Percentiles rank a stretch among this genome's conserved stretches.
Conservation (phyloP, 2,888 invertebrate species). For the Diloba caeruleocephala region DNA sequence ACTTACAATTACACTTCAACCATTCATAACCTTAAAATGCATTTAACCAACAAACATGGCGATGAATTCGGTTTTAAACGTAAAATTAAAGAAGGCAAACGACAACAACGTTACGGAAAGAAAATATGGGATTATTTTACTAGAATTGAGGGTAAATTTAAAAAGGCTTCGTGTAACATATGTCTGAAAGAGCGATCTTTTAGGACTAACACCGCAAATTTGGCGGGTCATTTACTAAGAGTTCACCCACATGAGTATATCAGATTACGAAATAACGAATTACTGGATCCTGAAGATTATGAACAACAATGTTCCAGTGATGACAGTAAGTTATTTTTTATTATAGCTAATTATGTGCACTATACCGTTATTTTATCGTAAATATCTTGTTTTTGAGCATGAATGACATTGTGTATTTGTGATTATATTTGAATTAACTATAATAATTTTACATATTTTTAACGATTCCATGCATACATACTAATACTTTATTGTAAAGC, state of each 20-base stretch:
- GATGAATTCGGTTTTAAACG: neutral
- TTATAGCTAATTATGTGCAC: too few relatives aligned
- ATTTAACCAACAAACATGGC: neutral
- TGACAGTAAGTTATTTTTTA: neutral
- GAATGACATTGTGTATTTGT: too few relatives aligned
- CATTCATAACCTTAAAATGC: neutral
- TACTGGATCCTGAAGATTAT: neutral
- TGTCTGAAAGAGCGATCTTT: neutral
- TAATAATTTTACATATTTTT: too few relatives aligned
- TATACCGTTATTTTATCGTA: too few relatives aligned
- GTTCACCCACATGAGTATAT: neutral
- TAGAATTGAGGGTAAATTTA: neutral
- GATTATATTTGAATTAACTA: too few relatives aligned
- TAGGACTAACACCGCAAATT: neutral
- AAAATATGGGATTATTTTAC: slow-evolving; percentile 2
- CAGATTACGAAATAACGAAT: neutral
- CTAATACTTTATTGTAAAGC: too few relatives aligned
- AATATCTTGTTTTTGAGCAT: too few relatives aligned
- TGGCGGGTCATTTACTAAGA: neutral
- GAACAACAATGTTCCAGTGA: neutral
- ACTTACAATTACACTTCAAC: neutral
- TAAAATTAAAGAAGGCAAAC: neutral
- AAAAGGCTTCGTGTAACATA: neutral
- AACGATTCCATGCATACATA: too few relatives aligned
- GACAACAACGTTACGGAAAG: neutral